phyloP scores from a whole-genome alignment of 2,113 vertebrate species.

The Ranitomeya variabilis region DNA sequence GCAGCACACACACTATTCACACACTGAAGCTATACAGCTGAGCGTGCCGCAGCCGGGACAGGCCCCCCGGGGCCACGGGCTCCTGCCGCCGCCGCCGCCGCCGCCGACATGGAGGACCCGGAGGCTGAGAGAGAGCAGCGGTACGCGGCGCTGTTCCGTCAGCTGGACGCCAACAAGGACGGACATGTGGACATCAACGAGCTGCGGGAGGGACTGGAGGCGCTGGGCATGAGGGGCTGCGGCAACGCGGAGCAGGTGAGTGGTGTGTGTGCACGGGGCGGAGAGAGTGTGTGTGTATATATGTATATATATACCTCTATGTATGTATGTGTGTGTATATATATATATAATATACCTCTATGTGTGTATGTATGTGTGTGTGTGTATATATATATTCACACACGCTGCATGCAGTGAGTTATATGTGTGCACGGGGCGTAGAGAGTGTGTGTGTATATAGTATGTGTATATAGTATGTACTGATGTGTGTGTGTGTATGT shows the following conservation, averaged over 20 bases:
- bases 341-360: too few species aligned
- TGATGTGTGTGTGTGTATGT: too few species aligned
- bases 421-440: not conserved
- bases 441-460: too few species aligned
- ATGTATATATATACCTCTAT: too few species aligned
- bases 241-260: slow-evolving; percentile 72
- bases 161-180: slow-evolving; percentile 87
- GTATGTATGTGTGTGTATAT: too few species aligned
- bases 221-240: slow-evolving; percentile 70
- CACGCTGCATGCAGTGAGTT: slow-evolving; percentile 62
- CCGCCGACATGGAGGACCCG: slow-evolving; percentile 19
- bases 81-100: not conserved
- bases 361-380: too few species aligned
- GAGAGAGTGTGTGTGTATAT: too few species aligned
- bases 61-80: slow-evolving; percentile 28
- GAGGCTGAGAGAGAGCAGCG: slow-evolving; percentile 68
- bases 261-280: not conserved
- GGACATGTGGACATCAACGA: slow-evolving; percentile 83
- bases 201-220: slow-evolving; percentile 78
- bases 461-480: too few species aligned
- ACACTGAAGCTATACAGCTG: not conserved
- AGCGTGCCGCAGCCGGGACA: slow-evolving; percentile 1
- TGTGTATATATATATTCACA: too few species aligned
- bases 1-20: slow-evolving; percentile 1
- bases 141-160: slow-evolving; percentile 82